phyloP scores from a whole-genome alignment of 2,888 invertebrate genomes.

The Tolmerus cingulatus region DNA sequence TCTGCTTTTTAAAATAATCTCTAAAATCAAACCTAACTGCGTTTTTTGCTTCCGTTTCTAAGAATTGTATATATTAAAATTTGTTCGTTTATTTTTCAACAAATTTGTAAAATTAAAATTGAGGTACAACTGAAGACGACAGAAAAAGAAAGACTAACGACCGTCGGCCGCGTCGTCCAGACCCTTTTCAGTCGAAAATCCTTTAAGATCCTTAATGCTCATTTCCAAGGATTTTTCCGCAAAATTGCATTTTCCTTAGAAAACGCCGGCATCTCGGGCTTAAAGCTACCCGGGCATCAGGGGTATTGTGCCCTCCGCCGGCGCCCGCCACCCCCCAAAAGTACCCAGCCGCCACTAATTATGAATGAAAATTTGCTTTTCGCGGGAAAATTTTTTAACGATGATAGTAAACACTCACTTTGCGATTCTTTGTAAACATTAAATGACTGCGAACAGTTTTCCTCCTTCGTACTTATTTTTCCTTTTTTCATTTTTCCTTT shows the following conservation, averaged over 20 bases:
- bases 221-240: background rate
- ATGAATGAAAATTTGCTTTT: conserved; percentile 46
- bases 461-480: background rate
- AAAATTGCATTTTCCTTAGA: background rate
- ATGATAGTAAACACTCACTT: conserved; percentile 35
- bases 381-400: conserved; percentile 42
- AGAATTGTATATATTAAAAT: too few relatives aligned
- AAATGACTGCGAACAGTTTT: conserved; percentile 19
- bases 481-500: background rate
- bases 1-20: too few relatives aligned
- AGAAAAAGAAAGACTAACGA: background rate
- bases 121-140: background rate
- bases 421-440: conserved; percentile 1
- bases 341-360: conserved; percentile 31
- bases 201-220: background rate
- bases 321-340: background rate
- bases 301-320: background rate
- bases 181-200: background rate
- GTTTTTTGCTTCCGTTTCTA: too few relatives aligned
- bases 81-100: background rate
- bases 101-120: background rate
- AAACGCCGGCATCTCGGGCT: background rate
- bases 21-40: too few relatives aligned
- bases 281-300: background rate
- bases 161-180: background rate